These are phyloP conservation scores for Poecile atricapillus DNA, from an alignment of 2,113 vertebrate species.

Conservation along the genomic window DNA sequence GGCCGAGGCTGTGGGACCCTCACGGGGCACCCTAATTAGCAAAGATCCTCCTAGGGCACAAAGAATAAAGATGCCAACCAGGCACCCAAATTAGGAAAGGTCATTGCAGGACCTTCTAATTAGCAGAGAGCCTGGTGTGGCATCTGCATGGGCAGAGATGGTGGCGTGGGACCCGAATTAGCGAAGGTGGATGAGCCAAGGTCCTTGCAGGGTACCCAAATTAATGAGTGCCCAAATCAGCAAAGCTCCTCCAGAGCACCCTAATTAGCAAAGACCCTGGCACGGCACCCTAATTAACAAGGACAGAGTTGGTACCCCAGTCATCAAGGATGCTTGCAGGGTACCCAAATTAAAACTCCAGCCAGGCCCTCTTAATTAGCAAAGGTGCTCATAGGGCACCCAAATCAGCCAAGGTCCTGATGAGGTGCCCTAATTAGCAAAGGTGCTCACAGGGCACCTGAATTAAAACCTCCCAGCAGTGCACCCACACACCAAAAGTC, in stretches of 20 bases:
- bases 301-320: neutral
- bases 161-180: accelerated
- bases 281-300: neutral
- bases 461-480: neutral
- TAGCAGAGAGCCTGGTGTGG: neutral
- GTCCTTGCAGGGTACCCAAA: neutral
- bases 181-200: accelerated
- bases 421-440: neutral
- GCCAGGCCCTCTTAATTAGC: neutral
- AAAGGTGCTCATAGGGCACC: neutral
- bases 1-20: neutral
- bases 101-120: neutral
- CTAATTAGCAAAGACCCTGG: neutral
- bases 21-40: neutral
- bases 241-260: neutral
- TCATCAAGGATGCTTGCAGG: neutral
- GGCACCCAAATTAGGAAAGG: neutral
- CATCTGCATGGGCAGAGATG: neutral
- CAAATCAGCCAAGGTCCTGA: neutral
- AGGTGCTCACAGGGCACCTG: neutral
- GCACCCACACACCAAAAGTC: neutral
- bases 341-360: neutral
- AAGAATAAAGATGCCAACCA: neutral
- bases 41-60: accelerated
- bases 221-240: neutral